phyloP scores from a whole-genome alignment of 2,888 invertebrate species.

The Drosophila affinis region DNA sequence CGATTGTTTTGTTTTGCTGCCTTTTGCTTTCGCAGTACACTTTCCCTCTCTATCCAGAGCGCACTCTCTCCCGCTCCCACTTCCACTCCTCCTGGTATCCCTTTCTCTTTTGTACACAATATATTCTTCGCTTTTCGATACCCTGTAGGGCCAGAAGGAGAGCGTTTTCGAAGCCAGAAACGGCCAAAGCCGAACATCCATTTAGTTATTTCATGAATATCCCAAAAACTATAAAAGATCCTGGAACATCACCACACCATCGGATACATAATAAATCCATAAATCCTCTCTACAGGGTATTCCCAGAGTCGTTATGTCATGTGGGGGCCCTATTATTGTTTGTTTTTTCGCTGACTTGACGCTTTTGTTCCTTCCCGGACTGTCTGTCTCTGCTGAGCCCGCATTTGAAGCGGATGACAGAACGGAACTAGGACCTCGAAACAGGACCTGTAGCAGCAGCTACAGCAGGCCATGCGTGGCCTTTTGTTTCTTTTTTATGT shows the following conservation, averaged over 20 bases:
- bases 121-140: background rate
- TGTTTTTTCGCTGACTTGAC: slow-evolving; percentile 64
- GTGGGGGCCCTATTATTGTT: slow-evolving; percentile 1
- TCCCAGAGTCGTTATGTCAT: slow-evolving; percentile 20
- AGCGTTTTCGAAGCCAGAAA: no score
- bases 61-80: background rate
- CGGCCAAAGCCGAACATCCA: no score
- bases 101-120: background rate
- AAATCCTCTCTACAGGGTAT: background rate
- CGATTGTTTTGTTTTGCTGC: slow-evolving; percentile 73
- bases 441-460: slow-evolving; percentile 6
- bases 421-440: slow-evolving; percentile 35
- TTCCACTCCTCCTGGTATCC: background rate
- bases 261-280: no score
- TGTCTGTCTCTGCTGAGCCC: slow-evolving; percentile 3
- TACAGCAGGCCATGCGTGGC: slow-evolving; percentile 25
- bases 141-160: background rate
- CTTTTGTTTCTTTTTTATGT: slow-evolving; percentile 20
- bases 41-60: background rate
- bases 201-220: no score
- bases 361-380: slow-evolving; percentile 55
- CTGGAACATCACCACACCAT: no score
- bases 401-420: slow-evolving; percentile 23
- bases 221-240: no score
- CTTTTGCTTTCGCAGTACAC: slow-evolving; percentile 15